Evolutionary conservation across 37 sponge, comb jelly and placozoan species (phyloP).

Genomic region (Chondrosia reniformis): DNA sequence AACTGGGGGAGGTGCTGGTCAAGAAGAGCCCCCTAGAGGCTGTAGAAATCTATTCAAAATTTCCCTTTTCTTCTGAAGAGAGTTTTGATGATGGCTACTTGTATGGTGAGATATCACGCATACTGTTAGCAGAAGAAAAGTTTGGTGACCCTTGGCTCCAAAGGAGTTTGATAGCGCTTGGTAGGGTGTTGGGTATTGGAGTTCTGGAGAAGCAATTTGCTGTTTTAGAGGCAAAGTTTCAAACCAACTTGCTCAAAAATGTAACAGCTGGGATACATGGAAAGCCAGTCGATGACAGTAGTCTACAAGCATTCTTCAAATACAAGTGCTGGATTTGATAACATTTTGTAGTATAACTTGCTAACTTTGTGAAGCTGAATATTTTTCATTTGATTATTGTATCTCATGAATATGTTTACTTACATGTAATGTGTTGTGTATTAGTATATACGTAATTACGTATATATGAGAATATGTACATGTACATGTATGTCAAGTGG

Average conservation of each 20-base stretch:
- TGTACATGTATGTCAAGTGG: too few species aligned
- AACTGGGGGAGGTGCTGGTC: slow-evolving; percentile 81
- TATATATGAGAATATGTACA: too few species aligned
- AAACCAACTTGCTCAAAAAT: slow-evolving; percentile 70
- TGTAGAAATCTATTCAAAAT: slow-evolving; percentile 83
- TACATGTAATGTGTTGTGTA: too few species aligned
- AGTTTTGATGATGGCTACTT: slow-evolving; percentile 96
- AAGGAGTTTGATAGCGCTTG: slow-evolving; percentile 73
- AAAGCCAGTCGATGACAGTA: slow-evolving; percentile 71
- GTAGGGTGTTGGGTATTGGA: slow-evolving; percentile 82
- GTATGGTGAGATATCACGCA: slow-evolving; percentile 86
- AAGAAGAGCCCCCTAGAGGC: slow-evolving; percentile 68
- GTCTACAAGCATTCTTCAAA: slow-evolving; percentile 91
- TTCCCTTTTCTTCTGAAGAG: slow-evolving; percentile 82
- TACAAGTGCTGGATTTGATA: slow-evolving; percentile 85
- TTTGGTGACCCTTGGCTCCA: slow-evolving; percentile 75
- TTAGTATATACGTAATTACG: too few species aligned
- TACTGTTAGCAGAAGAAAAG: slow-evolving; percentile 74
- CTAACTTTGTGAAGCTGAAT: background rate
- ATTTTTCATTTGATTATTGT: too few species aligned
- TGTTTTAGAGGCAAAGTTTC: slow-evolving; percentile 83
- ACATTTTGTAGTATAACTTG: background rate
- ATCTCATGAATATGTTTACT: too few species aligned
- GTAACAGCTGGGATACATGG: slow-evolving; percentile 88
- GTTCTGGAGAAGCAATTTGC: slow-evolving; percentile 84